phyloP scores from a whole-genome alignment of 2,113 vertebrate genomes.

The Carassius auratus region DNA sequence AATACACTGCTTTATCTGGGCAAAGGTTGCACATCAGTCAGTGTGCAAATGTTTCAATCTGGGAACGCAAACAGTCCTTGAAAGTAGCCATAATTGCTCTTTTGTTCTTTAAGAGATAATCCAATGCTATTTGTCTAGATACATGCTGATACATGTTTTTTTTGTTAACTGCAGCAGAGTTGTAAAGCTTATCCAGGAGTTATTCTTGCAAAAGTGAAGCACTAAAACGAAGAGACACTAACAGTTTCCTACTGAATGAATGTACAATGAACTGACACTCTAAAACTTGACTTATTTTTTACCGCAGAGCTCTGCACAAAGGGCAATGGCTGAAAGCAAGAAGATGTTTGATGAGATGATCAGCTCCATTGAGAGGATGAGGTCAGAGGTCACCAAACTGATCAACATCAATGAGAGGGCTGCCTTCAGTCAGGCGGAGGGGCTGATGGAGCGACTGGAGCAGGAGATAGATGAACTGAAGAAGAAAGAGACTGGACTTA shows the following conservation, averaged over 20 bases:
- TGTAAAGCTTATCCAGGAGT: constrained; percentile 1
- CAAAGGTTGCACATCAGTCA: constrained; percentile 51
- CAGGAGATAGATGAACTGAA: constrained; percentile 81
- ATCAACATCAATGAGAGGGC: constrained; percentile 82
- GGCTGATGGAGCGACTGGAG: constrained; percentile 78
- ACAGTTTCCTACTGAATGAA: neutral
- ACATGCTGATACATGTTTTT: constrained; percentile 2
- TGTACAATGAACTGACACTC: neutral
- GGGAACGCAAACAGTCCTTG: constrained; percentile 57
- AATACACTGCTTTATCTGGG: constrained; percentile 11
- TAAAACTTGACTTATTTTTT: neutral
- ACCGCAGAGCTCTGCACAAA: constrained; percentile 76
- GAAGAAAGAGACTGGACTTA: constrained; percentile 78
- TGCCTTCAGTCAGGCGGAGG: constrained; percentile 78
- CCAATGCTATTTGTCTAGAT: neutral
- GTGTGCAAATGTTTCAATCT: constrained; percentile 42
- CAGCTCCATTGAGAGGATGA: constrained; percentile 81
- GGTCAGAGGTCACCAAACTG: constrained; percentile 80
- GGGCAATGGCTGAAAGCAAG: constrained; percentile 81
- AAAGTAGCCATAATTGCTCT: constrained; percentile 35
- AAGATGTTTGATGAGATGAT: constrained; percentile 85
- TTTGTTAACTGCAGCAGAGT: neutral
- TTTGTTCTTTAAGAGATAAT: constrained; percentile 39
- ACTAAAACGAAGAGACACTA: neutral
- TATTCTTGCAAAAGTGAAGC: neutral